Evolutionary conservation across 2,797 vertebrate species (phyloP), one percentile per base, ranked within the genome.

Genomic region (Triplophysa yarkandensis): DNA sequence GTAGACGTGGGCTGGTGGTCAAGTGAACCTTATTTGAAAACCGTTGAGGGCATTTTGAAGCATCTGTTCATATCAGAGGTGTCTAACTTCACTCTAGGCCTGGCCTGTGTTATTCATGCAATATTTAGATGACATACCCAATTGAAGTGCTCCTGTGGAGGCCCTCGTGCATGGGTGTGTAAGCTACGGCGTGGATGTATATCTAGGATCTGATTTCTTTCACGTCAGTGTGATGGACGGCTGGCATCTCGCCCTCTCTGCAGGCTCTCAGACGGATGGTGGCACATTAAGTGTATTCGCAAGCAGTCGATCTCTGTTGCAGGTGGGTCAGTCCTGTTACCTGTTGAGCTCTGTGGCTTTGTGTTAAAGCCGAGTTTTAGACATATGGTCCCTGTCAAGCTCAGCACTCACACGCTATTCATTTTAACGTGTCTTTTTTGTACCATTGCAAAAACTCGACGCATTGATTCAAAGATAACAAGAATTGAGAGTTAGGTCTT

Each of bases 121-220:
- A 89, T 87, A 91, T 91, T 91, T 84, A 90, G 86, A 90, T 87
- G 89, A 87, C 84, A 82, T 85, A 86, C 87, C 87, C 85, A 82
- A 54, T 4, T 25, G 27, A 23, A 48, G 41, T 23, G 39, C 36
- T 67, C 32, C 23, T 30, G 34, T 21, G 43, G 23, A 46, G 16
- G 30, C 7, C 23, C 25, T 36, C 28, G 65, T 41, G 48, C 21
- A 36, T 34, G 28, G n/a, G 34, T 43, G 57, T 61, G 44, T 44
- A 73, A 68, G 80, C 27, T 74, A 68, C 19, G 80, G 41, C 46
- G 41, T 57, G 39, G 80, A 80, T 83, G 83, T 81, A 81, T 54
- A 46, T 67, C 67, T 67, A 28, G 44, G 63, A 74, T 71, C 77
- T 74, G 75, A 87, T 87, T 85, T 77, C 80, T 84, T 83, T 80